phyloP scores from a whole-genome alignment of 2,888 invertebrate species.

The Epirrhoe tristata region DNA sequence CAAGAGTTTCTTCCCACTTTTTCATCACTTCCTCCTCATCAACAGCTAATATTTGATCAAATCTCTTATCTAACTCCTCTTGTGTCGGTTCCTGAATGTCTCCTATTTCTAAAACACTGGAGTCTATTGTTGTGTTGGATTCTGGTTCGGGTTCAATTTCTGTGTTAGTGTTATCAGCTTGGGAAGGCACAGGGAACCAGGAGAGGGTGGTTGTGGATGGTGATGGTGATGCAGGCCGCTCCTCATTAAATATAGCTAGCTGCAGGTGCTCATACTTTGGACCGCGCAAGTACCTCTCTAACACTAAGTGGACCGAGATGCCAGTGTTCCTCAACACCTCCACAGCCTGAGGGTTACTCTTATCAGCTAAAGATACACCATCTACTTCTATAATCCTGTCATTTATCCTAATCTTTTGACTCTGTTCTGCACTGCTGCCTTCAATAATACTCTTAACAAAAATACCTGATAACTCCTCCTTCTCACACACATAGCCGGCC shows the following conservation, averaged over 20 bases:
- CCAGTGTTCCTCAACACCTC: slow-evolving; percentile 97
- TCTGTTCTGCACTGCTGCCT: slow-evolving; percentile 97
- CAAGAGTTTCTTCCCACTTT: slow-evolving; percentile 93
- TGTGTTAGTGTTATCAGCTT: slow-evolving; percentile 82
- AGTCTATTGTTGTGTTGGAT: slow-evolving; percentile 92
- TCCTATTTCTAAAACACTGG: slow-evolving; percentile 87
- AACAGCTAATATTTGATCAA: slow-evolving; percentile 86
- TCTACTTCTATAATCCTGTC: slow-evolving; percentile 99
- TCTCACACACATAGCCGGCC: slow-evolving; percentile 98
- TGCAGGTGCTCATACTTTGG: slow-evolving; percentile 97
- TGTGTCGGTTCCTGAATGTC: slow-evolving; percentile 81
- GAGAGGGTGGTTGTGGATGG: slow-evolving; percentile 93
- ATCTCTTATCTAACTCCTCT: slow-evolving; percentile 75
- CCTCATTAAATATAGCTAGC: slow-evolving; percentile 91
- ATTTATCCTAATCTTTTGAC: slow-evolving; percentile 96
- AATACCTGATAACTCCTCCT: slow-evolving; percentile 99
- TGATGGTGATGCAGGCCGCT: slow-evolving; percentile 87
- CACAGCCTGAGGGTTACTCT: slow-evolving; percentile 98
- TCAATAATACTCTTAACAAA: slow-evolving; percentile 99
- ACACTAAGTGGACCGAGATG: slow-evolving; percentile 93
- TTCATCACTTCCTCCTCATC: slow-evolving; percentile 88
- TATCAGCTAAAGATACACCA: slow-evolving; percentile 94
- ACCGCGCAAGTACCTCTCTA: slow-evolving; percentile 96
- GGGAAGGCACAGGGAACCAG: slow-evolving; percentile 93
- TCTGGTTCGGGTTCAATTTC: slow-evolving; percentile 92